phyloP scores from a whole-genome alignment of 2,888 invertebrate genomes.

The Hyposoter dolosus region DNA sequence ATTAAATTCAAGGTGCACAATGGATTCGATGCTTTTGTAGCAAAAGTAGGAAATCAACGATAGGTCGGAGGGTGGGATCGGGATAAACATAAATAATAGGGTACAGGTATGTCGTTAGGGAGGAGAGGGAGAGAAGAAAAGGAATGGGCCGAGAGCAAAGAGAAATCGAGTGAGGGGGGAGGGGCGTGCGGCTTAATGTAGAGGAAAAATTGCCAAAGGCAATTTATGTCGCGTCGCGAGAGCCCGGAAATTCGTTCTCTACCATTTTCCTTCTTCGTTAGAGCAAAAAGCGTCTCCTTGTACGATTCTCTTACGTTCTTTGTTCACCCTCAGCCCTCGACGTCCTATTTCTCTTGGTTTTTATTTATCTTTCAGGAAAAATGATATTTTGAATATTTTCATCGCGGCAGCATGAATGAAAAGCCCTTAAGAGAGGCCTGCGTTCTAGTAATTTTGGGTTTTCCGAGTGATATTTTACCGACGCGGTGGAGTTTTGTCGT shows the following conservation, averaged over 20 bases:
- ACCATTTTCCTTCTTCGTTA: slow-evolving; percentile 55
- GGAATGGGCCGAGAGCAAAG: slow-evolving; percentile 17
- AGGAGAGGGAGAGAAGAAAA: slow-evolving; percentile 1
- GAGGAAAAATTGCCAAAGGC: slow-evolving; percentile 63
- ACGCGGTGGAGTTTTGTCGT: not conserved
- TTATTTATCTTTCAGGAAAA: slow-evolving; percentile 5
- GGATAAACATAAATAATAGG: slow-evolving; percentile 61
- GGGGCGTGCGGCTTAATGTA: slow-evolving; percentile 57
- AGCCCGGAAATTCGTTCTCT: slow-evolving; percentile 64
- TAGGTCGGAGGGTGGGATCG: slow-evolving; percentile 4
- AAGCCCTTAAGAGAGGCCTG: not conserved
- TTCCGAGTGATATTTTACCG: not conserved
- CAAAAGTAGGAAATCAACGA: slow-evolving; percentile 45
- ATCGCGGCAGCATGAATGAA: not conserved
- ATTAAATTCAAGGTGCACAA: not conserved
- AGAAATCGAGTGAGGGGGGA: slow-evolving; percentile 8
- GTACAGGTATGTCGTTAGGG: slow-evolving; percentile 24
- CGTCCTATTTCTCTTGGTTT: not conserved
- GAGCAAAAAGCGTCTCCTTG: slow-evolving; percentile 47
- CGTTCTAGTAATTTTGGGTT: not conserved
- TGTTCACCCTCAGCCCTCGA: slow-evolving; percentile 1
- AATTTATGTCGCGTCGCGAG: slow-evolving; percentile 62
- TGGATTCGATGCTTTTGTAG: slow-evolving; percentile 9
- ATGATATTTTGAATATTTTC: slow-evolving; percentile 4
- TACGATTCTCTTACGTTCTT: slow-evolving; percentile 39